These are phyloP conservation scores for Trachelus tabidus DNA, from an alignment of 2,888 invertebrate genomes.

Conservation along the genomic window DNA sequence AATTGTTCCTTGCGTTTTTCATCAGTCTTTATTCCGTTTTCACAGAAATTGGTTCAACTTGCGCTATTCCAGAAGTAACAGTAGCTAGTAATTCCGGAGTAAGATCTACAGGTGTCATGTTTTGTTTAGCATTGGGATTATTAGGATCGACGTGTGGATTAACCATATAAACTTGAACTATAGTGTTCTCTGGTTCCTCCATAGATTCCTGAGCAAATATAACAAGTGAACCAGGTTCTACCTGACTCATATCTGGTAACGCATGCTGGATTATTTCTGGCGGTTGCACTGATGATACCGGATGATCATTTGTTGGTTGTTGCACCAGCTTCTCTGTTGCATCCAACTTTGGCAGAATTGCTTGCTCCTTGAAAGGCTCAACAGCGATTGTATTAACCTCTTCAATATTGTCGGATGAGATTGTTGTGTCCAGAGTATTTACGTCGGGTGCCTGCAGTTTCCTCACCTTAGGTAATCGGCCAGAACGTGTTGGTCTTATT, in stretches of 20 bases:
- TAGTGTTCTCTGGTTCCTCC: constrained; percentile 62
- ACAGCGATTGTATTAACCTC: neutral
- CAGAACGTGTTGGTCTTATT: constrained; percentile 65
- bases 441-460: constrained; percentile 48
- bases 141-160: constrained; percentile 53
- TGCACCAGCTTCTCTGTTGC: neutral
- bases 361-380: neutral
- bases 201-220: constrained; percentile 66
- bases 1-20: neutral
- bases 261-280: constrained; percentile 34
- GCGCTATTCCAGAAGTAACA: constrained; percentile 43
- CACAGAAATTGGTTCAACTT: constrained; percentile 32
- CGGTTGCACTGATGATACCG: neutral
- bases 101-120: constrained; percentile 57
- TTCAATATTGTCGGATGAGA: neutral
- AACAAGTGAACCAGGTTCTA: constrained; percentile 69
- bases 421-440: constrained; percentile 36
- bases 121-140: constrained; percentile 40
- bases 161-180: constrained; percentile 69
- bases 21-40: neutral
- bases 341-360: neutral
- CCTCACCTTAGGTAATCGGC: constrained; percentile 62
- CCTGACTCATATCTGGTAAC: constrained; percentile 48
- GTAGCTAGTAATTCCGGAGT: constrained; percentile 59
- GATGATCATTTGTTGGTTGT: neutral